phyloP scores from a whole-genome alignment of 2,888 invertebrate species.

The Cartodere bifasciata region DNA sequence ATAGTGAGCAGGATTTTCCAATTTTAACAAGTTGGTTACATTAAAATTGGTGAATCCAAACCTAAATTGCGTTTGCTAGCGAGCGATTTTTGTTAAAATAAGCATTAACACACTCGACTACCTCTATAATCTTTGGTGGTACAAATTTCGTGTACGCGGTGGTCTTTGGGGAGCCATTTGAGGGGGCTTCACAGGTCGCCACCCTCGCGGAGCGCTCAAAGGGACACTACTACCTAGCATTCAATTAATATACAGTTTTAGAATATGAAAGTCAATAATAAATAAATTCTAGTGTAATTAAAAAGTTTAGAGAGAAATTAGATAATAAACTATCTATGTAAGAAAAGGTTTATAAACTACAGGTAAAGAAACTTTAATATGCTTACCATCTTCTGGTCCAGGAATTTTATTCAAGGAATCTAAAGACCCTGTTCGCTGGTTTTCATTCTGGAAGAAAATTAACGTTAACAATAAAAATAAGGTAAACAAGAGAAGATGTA shows the following conservation, averaged over 20 bases:
- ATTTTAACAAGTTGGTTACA: no score
- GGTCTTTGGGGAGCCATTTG: constrained; percentile 42
- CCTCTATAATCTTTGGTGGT: constrained; percentile 32
- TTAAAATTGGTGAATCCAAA: no score
- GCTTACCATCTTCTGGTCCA: constrained; percentile 29
- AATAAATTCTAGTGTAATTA: no score
- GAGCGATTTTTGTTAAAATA: no score
- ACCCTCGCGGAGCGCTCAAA: constrained; percentile 32
- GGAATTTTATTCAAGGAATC: constrained; percentile 30
- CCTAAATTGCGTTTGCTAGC: no score
- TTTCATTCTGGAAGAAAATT: constrained; percentile 18
- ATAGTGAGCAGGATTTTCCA: no score
- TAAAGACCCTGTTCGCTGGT: constrained; percentile 28
- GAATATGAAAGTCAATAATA: no score
- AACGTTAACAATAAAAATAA: constrained; percentile 3
- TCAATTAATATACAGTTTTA: constrained; percentile 13
- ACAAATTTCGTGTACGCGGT: constrained; percentile 42
- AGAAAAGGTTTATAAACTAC: constrained; percentile 7
- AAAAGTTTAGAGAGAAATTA: no score
- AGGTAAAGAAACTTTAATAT: constrained; percentile 4
- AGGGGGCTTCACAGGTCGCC: constrained; percentile 47
- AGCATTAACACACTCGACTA: no score
- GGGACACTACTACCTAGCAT: constrained; percentile 27
- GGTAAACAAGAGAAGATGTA: no score
- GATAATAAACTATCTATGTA: no score